Percentiles rank a stretch among this genome's conserved stretches.
phyloP scores from a whole-genome alignment of 2,113 vertebrate species.

The Ondatra zibethicus region DNA sequence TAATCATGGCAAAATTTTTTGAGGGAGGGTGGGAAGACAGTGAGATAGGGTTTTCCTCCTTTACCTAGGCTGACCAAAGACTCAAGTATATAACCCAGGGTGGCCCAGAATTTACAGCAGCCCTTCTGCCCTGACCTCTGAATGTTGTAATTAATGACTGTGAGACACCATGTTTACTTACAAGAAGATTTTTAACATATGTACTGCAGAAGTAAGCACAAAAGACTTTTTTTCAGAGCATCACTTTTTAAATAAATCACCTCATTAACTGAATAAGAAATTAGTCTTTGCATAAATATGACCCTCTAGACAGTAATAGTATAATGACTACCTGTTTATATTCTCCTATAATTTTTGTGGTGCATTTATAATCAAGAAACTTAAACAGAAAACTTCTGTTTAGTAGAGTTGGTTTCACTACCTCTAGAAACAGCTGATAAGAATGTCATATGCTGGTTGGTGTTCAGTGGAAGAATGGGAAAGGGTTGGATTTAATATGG shows the following conservation, averaged over 20 bases:
- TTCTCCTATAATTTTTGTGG: not conserved
- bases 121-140: not conserved
- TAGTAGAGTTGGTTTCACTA: not conserved
- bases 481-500: conserved; percentile 24
- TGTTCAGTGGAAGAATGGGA: not conserved
- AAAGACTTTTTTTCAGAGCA: not conserved
- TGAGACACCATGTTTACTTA: not conserved
- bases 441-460: not conserved
- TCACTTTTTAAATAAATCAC: not conserved
- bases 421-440: not conserved
- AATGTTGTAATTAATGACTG: not conserved
- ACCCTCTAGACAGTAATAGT: not conserved
- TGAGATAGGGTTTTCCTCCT: not conserved
- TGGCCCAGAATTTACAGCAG: not conserved
- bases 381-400: not conserved
- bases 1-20: not conserved
- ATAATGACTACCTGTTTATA: not conserved
- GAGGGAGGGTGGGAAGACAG: not conserved
- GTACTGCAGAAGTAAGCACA: not conserved
- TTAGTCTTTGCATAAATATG: not conserved
- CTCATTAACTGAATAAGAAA: conserved; percentile 31
- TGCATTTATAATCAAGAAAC: not conserved
- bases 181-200: conserved; percentile 8
- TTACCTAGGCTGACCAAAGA: not conserved
- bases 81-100: not conserved